phyloP scores from a whole-genome alignment of 2,888 invertebrate genomes.

The Sphinx pinastri region DNA sequence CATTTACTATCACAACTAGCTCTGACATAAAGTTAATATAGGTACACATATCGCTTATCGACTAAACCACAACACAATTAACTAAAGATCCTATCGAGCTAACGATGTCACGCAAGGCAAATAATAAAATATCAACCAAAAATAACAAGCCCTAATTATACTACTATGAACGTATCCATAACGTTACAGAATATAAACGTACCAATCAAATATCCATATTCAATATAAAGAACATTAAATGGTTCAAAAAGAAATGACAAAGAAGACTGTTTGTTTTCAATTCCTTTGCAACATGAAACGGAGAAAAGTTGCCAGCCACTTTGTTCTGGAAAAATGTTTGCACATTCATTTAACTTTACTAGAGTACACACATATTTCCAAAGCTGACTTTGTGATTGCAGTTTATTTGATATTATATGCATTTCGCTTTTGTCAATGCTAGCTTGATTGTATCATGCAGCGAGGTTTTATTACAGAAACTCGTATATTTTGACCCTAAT shows the following conservation, averaged over 20 bases:
- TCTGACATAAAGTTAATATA: neutral
- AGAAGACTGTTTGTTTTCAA: conserved; percentile 8
- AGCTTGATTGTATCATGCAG: neutral
- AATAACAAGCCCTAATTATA: neutral
- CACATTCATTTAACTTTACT: neutral
- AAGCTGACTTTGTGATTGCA: neutral
- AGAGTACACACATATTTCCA: neutral
- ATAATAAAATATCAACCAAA: neutral
- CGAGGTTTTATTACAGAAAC: neutral
- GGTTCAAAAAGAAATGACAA: neutral
- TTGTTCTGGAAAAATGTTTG: conserved; percentile 23
- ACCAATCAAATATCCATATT: no score
- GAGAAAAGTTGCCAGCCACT: conserved; percentile 22
- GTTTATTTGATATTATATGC: neutral
- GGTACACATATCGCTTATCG: neutral
- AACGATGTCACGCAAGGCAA: neutral
- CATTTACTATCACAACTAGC: neutral
- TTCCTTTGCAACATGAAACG: conserved; percentile 1
- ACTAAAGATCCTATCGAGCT: neutral
- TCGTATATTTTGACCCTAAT: no score
- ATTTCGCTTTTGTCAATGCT: neutral
- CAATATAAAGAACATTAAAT: neutral
- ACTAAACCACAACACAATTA: neutral
- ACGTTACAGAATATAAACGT: no score
- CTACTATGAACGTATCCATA: neutral